Base-by-base conservation (phyloP, 1,140 invertebrate genomes). In the Archivesica marissinica region DNA sequence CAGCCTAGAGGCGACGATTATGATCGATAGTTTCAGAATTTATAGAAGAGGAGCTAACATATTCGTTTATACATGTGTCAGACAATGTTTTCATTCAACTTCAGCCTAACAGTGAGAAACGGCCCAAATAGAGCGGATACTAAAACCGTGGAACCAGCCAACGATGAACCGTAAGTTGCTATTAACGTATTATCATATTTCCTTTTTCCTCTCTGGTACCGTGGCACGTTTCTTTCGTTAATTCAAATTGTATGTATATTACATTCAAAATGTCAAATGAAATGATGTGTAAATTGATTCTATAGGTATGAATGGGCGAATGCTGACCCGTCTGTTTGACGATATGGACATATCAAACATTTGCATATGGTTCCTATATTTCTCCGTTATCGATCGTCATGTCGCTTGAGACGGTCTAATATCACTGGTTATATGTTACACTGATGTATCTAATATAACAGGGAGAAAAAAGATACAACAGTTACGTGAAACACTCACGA, bases 61-160 rank as follows among this genome's bases (percentile, higher is more conserved):
- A 35, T 35, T 28, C 28, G 0, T 0, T 20, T 50, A 23, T 44
- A 72, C 68, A 72, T 72, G 68, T 47, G 41, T 47, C 61, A n/a
- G 25, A 70, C 56, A 66, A 68, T 85, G 61, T 70, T 85, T 56
- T 64, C 50, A 28, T 85, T 85, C 30, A 76, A 68, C 78, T 85
- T 77, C 74, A 85, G 82, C 78, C 70, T 85, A 77, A 85, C 82
- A 76, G 82, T 85, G 47, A 44, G 50, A 54, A 85, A 85, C 56
- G 70, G 59, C 15, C 66, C 82, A 17, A 59, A 61, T 35, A 70
- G 41, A 61, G 33, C 82, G 17, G 82, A 85, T 47, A 61, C 74
- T 6, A 77, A 64, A 66, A 64, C 44, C 30, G 39, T 47, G 15
- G 82, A 85, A 70, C 72, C 82, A 25, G 75, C 78, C 9, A 77